Percentiles rank a stretch among this genome's conserved stretches.
These are phyloP conservation scores for Achlya flavicornis DNA, from an alignment of 2,888 invertebrate genomes.

Conservation along the genomic window DNA sequence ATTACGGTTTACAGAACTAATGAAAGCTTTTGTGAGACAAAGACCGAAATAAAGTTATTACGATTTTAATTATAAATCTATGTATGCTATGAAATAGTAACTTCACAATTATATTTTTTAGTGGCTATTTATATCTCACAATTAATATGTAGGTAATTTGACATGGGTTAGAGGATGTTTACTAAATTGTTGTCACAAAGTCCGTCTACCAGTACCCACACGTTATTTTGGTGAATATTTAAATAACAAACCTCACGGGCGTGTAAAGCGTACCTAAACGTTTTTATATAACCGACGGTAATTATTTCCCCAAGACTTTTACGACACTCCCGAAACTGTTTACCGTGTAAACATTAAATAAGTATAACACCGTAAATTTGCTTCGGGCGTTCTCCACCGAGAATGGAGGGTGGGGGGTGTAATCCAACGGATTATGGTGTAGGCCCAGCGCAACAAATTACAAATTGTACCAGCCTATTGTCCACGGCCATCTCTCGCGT, in stretches of 20 bases:
- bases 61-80: too few species aligned
- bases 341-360: slow-evolving; percentile 48
- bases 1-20: too few species aligned
- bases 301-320: slow-evolving; percentile 48
- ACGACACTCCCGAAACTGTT: slow-evolving; percentile 41
- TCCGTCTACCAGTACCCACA: background rate
- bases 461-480: slow-evolving; percentile 3
- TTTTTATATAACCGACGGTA: slow-evolving; percentile 38
- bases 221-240: background rate
- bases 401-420: slow-evolving; percentile 19
- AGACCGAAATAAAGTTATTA: too few species aligned
- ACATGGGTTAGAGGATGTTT: background rate
- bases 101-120: too few species aligned
- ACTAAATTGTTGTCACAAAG: background rate
- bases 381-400: slow-evolving; percentile 14
- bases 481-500: background rate
- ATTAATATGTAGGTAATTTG: too few species aligned
- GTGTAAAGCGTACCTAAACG: slow-evolving; percentile 42
- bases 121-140: too few species aligned
- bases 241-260: background rate
- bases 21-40: too few species aligned
- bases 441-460: slow-evolving; percentile 21
- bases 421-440: slow-evolving; percentile 36
- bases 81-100: too few species aligned
- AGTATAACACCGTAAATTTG: slow-evolving; percentile 28